Conservation (phyloP, 2,113 vertebrate species). For the Bubo bubo region DNA sequence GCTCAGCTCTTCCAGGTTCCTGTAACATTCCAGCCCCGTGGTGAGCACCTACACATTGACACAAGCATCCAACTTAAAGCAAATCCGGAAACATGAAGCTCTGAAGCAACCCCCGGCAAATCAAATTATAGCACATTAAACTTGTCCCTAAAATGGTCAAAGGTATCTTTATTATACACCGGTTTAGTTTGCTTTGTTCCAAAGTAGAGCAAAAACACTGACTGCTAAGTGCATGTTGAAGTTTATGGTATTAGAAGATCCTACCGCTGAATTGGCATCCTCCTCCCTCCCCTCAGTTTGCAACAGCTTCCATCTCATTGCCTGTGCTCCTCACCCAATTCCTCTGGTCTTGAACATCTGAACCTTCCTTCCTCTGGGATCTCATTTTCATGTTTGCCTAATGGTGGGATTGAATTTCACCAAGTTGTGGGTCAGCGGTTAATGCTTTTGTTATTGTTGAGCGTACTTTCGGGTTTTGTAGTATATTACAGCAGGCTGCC, state of each 20-base stretch:
- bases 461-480: conserved; percentile 59
- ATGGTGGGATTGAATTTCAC: conserved; percentile 73
- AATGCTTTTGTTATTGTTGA: conserved; percentile 76
- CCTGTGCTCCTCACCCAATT: neutral
- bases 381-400: conserved; percentile 72
- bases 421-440: conserved; percentile 66
- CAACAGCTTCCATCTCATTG: neutral
- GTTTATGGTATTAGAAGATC: neutral
- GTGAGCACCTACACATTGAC: neutral
- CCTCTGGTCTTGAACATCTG: conserved; percentile 41
- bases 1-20: neutral
- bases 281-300: neutral
- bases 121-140: neutral
- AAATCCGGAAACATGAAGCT: neutral
- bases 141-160: neutral
- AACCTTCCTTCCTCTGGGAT: conserved; percentile 62
- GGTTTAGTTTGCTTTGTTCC: neutral
- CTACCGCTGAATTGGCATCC: neutral
- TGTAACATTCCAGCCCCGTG: neutral
- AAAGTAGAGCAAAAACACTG: neutral
- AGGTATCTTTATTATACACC: neutral
- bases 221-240: neutral
- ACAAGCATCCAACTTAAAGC: neutral
- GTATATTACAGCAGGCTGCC: conserved; percentile 55
- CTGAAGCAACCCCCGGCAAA: neutral